Conservation (phyloP, 1,140 invertebrate species). For the Procambarus virginalis region DNA sequence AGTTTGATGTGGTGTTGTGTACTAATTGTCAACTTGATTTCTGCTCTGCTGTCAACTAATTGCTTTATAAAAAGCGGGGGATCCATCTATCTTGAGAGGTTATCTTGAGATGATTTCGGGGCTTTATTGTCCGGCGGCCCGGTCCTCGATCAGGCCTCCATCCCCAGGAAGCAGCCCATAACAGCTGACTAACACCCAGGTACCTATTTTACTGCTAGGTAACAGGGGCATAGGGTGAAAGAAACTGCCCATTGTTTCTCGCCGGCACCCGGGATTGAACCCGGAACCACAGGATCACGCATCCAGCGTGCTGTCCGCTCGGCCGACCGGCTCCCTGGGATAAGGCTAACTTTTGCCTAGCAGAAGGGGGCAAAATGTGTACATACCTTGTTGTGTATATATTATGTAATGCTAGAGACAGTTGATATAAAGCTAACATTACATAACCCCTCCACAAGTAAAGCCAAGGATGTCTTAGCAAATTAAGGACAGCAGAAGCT, state of each 20-base stretch:
- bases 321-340: background rate
- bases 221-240: no score
- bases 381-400: conserved; percentile 41
- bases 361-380: background rate
- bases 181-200: no score
- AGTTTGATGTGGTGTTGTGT: conserved; percentile 63
- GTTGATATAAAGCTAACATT: conserved; percentile 4
- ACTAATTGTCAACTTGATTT: conserved; percentile 49
- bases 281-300: no score
- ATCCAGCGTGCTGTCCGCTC: no score
- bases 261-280: no score
- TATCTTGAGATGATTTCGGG: no score
- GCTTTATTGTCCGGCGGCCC: no score
- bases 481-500: conserved; percentile 18
- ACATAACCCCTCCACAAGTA: conserved; percentile 9
- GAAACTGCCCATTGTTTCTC: no score
- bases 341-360: conserved; percentile 9
- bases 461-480: background rate
- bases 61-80: conserved; percentile 1
- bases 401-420: conserved; percentile 38
- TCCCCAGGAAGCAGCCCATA: no score
- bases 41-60: conserved; percentile 52
- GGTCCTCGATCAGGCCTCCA: no score
- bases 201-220: no score
- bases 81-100: no score